Evolutionary conservation across 2,797 vertebrate species (phyloP), one percentile per base, ranked within the genome.

Genomic region (Balearica regulorum): DNA sequence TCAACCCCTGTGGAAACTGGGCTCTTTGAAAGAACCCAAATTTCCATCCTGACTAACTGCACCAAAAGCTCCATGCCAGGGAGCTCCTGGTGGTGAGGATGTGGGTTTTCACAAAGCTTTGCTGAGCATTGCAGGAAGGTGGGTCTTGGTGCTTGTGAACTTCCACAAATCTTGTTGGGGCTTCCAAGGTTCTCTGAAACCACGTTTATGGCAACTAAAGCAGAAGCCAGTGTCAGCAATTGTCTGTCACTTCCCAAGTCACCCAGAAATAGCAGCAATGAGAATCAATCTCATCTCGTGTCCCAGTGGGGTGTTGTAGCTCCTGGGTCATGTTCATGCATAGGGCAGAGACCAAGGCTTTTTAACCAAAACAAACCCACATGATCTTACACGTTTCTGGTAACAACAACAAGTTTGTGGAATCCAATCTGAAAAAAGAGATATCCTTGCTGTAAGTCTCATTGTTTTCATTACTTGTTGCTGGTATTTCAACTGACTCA

Each of bases 231-330:
- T 41, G 39, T 65, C 60, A 66, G 55, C 44, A 61, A 3, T 35
- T 48, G 60, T 11, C 17, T 28, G 24, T n/a, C 21, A 15, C 29
- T 78, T 71, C 65, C 65, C 37, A 53, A 16, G 35, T 29, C 48
- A 29, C 53, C 28, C 80, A 22, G 17, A 71, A 60, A 29, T 16
- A 24, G 19, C 65, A 73, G 60, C 48, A 44, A 6, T 22, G 41
- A 60, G 57, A 54, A 57, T 5, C 0, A 1, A 35, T 89, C 68
- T 37, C 4, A 41, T 44, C 62, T 76, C 0, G 1, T 15, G 60
- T 29, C 24, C 58, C 37, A 16, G 43, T 6, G 18, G 0, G 17
- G 26, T 69, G 20, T 65, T 58, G 68, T 73, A 46, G 37, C 17
- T 82, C 37, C 60, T 72, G 80, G 18, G 21, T 43, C 3, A 1